Evolutionary conservation across 1,140 invertebrate species (phyloP).

Genomic region (Bombus pyrosoma): DNA sequence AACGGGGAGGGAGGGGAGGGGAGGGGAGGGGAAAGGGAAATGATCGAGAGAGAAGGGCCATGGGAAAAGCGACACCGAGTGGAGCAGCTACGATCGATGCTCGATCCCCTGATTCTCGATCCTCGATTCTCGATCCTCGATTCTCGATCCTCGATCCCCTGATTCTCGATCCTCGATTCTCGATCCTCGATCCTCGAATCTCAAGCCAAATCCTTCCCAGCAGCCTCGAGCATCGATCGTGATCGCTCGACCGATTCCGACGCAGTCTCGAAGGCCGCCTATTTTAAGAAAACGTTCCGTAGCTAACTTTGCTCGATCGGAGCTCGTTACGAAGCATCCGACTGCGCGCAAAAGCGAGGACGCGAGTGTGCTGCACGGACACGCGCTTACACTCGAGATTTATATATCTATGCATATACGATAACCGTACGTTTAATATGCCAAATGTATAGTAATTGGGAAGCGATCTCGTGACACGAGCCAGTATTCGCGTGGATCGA

Average conservation of each 20-base stretch:
- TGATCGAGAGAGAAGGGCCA: neutral
- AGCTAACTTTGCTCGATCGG: constrained; percentile 45
- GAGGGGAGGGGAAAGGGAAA: neutral
- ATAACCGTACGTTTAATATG: constrained; percentile 81
- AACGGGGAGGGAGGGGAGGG: constrained; percentile 5
- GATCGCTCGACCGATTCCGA: constrained; percentile 33
- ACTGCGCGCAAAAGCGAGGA: neutral
- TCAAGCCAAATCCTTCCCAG: neutral
- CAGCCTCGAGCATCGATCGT: constrained; percentile 8
- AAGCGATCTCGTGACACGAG: constrained; percentile 54
- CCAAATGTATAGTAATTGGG: constrained; percentile 82
- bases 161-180: neutral
- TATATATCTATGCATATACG: constrained; percentile 80
- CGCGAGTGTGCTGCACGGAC: neutral
- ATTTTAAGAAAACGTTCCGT: constrained; percentile 58
- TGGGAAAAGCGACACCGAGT: no score
- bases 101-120: no score
- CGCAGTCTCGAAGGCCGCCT: neutral
- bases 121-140: neutral
- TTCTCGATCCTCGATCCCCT: neutral
- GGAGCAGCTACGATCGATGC: no score
- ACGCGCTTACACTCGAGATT: constrained; percentile 34
- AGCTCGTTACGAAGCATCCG: constrained; percentile 54
- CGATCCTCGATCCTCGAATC: constrained; percentile 1
- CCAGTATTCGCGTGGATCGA: constrained; percentile 11